Evolutionary conservation across 2,888 invertebrate genomes (phyloP).

Genomic region (Brachypalpus laphriformis): DNA sequence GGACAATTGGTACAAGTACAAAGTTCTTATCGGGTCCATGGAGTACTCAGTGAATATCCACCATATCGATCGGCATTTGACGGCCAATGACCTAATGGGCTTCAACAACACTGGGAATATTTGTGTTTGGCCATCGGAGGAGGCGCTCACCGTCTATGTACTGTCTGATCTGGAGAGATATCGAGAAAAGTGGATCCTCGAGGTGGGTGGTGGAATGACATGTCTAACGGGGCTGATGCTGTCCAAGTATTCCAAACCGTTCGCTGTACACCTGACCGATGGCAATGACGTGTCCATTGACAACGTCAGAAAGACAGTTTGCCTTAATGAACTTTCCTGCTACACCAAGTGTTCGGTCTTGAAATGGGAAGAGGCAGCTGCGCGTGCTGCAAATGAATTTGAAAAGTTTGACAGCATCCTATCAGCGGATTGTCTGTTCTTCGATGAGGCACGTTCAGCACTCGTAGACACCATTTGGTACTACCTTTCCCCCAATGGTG

Average conservation of each 20-base stretch:
- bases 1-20: slow-evolving; percentile 87
- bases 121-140: slow-evolving; percentile 92
- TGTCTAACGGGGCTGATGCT: slow-evolving; percentile 90
- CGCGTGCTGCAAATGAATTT: slow-evolving; percentile 79
- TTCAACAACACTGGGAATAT: slow-evolving; percentile 92
- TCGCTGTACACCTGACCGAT: slow-evolving; percentile 88
- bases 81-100: slow-evolving; percentile 89
- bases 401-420: slow-evolving; percentile 88
- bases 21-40: slow-evolving; percentile 82
- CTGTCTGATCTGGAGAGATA: slow-evolving; percentile 87
- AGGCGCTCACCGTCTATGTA: slow-evolving; percentile 88
- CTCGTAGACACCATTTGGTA: slow-evolving; percentile 88
- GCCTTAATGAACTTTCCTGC: slow-evolving; percentile 86
- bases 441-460: slow-evolving; percentile 88
- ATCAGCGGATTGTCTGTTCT: slow-evolving; percentile 91
- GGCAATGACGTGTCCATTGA: slow-evolving; percentile 90
- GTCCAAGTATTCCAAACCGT: slow-evolving; percentile 87
- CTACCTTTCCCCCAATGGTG: slow-evolving; percentile 85
- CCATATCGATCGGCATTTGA: slow-evolving; percentile 85
- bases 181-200: slow-evolving; percentile 87
- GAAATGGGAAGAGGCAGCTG: slow-evolving; percentile 84
- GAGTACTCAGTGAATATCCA: slow-evolving; percentile 85
- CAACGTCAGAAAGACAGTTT: slow-evolving; percentile 87
- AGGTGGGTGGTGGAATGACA: slow-evolving; percentile 93
- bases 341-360: slow-evolving; percentile 84